phyloP scores from a whole-genome alignment of 2,113 vertebrate genomes.

The Onychorhynchus coronatus region DNA sequence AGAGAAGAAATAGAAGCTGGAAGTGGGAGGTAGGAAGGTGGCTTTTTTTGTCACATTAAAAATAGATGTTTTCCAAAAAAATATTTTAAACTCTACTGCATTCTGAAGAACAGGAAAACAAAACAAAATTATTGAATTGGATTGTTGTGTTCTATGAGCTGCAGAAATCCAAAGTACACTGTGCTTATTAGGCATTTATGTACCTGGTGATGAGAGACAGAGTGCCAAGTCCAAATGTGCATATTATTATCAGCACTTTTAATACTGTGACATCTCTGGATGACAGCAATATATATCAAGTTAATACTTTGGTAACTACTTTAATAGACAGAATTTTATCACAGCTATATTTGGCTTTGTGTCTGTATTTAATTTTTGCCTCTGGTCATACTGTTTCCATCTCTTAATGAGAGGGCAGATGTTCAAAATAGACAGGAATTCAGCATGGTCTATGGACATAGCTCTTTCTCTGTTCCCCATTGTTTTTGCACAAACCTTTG shows the following conservation, averaged over 20 bases:
- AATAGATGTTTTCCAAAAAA: constrained; percentile 26
- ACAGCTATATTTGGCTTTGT: background rate
- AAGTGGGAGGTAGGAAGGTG: constrained; percentile 41
- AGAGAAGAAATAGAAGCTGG: constrained; percentile 10
- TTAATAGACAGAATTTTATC: background rate
- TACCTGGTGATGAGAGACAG: background rate
- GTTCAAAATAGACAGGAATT: background rate
- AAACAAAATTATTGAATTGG: background rate
- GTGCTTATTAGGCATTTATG: background rate
- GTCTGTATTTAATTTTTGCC: background rate
- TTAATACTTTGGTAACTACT: background rate
- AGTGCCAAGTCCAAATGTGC: constrained; percentile 1
- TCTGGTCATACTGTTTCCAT: background rate
- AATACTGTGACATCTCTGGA: background rate
- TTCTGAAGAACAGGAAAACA: constrained; percentile 9
- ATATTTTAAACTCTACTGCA: background rate
- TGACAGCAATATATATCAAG: background rate
- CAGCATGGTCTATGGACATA: background rate
- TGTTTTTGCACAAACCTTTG: background rate
- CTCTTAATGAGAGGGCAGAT: background rate
- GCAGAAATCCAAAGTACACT: background rate
- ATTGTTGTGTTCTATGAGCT: background rate
- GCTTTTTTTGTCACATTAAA: constrained; percentile 4
- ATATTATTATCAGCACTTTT: background rate
- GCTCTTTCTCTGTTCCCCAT: background rate